Percentiles rank a stretch among this genome's conserved stretches.
Evolutionary conservation across 64 coral and sea anemone species (phyloP).

Genomic region (Acropora tenuis): DNA sequence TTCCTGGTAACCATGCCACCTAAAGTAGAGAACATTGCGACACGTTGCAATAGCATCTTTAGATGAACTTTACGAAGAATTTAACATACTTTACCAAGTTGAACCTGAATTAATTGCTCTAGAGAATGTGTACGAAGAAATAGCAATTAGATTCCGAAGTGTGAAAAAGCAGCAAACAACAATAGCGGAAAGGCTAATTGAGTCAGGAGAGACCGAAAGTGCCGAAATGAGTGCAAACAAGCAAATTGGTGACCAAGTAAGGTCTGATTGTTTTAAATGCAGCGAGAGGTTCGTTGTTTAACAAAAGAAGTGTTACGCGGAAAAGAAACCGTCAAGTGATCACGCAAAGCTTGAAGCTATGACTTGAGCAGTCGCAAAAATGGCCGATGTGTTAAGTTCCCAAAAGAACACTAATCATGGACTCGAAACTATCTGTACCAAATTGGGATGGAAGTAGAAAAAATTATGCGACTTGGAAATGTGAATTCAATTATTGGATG

Average conservation of each 20-base stretch:
- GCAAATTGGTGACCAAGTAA: slow-evolving; percentile 46
- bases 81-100: slow-evolving; percentile 19
- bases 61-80: slow-evolving; percentile 49
- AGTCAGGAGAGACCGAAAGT: neutral
- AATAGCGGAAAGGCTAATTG: neutral
- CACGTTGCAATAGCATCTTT: neutral
- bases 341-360: neutral
- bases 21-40: slow-evolving; percentile 32
- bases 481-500: too few species aligned
- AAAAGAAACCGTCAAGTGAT: too few species aligned
- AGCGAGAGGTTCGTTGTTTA: too few species aligned
- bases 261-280: too few species aligned
- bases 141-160: neutral
- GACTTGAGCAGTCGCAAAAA: too few species aligned
- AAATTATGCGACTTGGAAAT: too few species aligned
- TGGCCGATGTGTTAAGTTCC: too few species aligned
- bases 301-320: too few species aligned
- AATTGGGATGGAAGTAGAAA: too few species aligned
- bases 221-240: neutral
- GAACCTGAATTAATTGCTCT: slow-evolving; percentile 26
- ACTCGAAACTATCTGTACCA: too few species aligned
- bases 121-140: slow-evolving; percentile 43
- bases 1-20: slow-evolving; percentile 19
- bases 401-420: neutral
- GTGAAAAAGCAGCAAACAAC: slow-evolving; percentile 11